Conservation (phyloP, 2,113 vertebrate species). For the Motacilla alba region DNA sequence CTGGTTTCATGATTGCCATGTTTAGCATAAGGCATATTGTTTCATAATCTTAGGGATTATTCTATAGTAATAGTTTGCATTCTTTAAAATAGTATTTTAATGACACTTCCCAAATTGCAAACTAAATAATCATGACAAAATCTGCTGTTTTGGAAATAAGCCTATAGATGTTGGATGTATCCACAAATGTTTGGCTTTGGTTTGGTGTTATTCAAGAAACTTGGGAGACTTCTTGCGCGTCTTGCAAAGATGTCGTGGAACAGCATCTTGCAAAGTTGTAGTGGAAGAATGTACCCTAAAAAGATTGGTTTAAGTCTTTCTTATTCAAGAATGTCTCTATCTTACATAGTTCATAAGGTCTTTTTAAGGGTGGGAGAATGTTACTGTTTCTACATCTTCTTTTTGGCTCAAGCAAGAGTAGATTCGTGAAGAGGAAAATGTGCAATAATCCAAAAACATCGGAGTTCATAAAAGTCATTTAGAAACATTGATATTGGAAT, state of each 20-base stretch:
- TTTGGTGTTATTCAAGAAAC: background rate
- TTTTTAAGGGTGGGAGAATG: background rate
- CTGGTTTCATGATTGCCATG: background rate
- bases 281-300: background rate
- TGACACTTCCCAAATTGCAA: background rate
- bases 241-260: background rate
- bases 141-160: background rate
- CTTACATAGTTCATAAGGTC: background rate
- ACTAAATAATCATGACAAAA: background rate
- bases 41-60: background rate
- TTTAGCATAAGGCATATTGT: background rate
- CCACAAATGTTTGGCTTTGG: background rate
- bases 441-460: background rate
- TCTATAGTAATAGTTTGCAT: background rate
- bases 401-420: background rate
- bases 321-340: background rate
- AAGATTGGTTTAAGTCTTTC: background rate
- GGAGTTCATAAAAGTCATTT: fast-evolving
- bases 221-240: background rate
- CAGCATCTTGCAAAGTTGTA: background rate
- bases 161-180: background rate
- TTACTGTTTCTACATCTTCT: background rate
- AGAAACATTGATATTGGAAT: background rate
- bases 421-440: background rate
- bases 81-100: background rate